A percentile compares a stretch with the other conserved stretches of the same genome.
Conservation (phyloP, 92 coral and sea anemone genomes). For the Parazoanthus atlanticus region DNA sequence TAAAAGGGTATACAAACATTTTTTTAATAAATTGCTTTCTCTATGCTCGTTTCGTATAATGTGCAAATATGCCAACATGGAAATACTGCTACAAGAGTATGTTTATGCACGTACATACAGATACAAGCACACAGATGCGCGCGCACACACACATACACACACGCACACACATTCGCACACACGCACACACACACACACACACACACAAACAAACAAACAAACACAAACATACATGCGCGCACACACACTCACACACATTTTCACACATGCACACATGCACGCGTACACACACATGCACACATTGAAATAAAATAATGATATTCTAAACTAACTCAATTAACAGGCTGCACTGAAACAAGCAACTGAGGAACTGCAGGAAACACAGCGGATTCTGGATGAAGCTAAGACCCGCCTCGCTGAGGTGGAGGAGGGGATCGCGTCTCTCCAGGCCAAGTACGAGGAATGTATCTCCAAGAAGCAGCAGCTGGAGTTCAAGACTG, state of each 20-base stretch:
- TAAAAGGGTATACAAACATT: slow-evolving; percentile 70
- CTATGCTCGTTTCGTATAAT: neutral
- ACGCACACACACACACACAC: no score
- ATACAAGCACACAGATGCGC: neutral
- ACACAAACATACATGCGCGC: no score
- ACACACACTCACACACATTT: neutral
- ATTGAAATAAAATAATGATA: no score
- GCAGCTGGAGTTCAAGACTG: slow-evolving; percentile 93
- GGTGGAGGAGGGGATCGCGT: slow-evolving; percentile 99
- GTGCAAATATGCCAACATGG: neutral
- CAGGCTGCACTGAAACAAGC: slow-evolving; percentile 96
- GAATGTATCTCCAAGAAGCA: slow-evolving; percentile 96
- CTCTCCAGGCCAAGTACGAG: slow-evolving; percentile 96
- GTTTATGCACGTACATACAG: neutral
- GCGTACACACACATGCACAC: neutral
- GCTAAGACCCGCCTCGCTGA: slow-evolving; percentile 93
- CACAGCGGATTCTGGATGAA: slow-evolving; percentile 93
- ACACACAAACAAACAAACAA: no score
- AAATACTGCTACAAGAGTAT: no score
- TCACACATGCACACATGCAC: neutral
- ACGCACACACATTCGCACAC: no score
- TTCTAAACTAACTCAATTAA: neutral
- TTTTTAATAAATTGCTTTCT: neutral
- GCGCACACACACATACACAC: neutral
- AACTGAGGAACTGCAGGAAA: slow-evolving; percentile 93